phyloP scores from a whole-genome alignment of 2,797 vertebrate species.

The Crenichthys baileyi region DNA sequence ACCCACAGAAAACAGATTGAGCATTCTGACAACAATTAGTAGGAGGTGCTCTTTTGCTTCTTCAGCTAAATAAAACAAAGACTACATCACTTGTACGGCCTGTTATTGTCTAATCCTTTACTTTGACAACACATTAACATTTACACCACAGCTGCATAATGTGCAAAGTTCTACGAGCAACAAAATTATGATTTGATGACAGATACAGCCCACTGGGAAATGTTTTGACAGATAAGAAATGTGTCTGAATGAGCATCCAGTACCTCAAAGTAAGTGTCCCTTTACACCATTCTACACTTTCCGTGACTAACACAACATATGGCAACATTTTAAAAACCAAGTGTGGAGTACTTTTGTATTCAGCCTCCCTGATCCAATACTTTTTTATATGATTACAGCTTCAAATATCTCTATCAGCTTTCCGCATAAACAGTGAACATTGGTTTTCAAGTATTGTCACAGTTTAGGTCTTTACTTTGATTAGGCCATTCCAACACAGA shows the following conservation, averaged over 20 bases:
- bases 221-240: not conserved
- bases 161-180: not conserved
- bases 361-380: not conserved
- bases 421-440: not conserved
- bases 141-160: not conserved
- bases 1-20: not conserved
- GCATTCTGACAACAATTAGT: constrained; percentile 21
- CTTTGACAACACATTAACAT: not conserved
- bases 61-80: not conserved
- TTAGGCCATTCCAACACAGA: too few species aligned
- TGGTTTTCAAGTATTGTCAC: too few species aligned
- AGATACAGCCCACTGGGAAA: not conserved
- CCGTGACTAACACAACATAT: too few species aligned
- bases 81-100: constrained; percentile 22
- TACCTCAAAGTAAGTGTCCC: not conserved
- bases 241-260: not conserved
- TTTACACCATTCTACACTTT: not conserved
- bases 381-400: not conserved
- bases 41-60: not conserved
- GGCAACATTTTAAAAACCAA: not conserved
- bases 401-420: not conserved
- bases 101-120: constrained; percentile 3
- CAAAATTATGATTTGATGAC: not conserved
- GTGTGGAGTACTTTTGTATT: not conserved
- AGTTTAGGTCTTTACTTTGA: too few species aligned